Evolutionary conservation across 2,113 vertebrate genomes (phyloP).

Genomic region (Chinchilla lanigera): DNA sequence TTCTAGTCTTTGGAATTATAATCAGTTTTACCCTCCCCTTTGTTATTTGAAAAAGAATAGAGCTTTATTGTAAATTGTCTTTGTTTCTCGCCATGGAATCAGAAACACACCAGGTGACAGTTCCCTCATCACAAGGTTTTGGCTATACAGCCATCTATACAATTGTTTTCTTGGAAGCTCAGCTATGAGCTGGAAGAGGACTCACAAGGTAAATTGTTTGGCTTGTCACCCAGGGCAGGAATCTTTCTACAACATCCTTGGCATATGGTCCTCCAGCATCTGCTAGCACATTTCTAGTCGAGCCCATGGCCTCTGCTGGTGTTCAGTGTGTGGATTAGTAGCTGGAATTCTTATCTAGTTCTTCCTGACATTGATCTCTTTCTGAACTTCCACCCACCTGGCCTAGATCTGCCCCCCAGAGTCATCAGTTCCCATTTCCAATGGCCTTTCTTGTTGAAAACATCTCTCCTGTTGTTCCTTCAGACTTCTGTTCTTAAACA

Average conservation of each 20-base stretch:
- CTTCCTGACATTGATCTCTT: neutral
- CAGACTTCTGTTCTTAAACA: neutral
- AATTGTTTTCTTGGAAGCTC: constrained; percentile 20
- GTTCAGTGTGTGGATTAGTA: neutral
- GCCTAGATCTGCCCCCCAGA: neutral
- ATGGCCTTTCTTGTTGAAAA: neutral
- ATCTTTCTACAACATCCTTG: neutral
- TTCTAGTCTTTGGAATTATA: neutral
- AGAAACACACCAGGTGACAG: constrained; percentile 29
- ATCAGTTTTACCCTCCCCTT: neutral
- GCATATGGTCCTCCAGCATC: neutral
- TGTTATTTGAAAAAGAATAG: constrained; percentile 6
- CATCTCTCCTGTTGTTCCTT: neutral
- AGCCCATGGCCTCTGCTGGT: neutral
- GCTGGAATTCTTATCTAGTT: neutral
- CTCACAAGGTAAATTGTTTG: neutral
- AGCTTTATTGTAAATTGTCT: constrained; percentile 36
- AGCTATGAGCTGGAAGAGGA: neutral
- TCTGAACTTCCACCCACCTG: neutral
- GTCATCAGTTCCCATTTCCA: neutral
- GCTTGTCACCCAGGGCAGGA: neutral
- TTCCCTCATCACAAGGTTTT: neutral
- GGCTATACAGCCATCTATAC: neutral
- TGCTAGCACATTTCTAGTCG: neutral
- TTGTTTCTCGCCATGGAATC: constrained; percentile 50